Evolutionary conservation across 2,888 invertebrate species (phyloP).

Genomic region (Slavum lentiscoides): DNA sequence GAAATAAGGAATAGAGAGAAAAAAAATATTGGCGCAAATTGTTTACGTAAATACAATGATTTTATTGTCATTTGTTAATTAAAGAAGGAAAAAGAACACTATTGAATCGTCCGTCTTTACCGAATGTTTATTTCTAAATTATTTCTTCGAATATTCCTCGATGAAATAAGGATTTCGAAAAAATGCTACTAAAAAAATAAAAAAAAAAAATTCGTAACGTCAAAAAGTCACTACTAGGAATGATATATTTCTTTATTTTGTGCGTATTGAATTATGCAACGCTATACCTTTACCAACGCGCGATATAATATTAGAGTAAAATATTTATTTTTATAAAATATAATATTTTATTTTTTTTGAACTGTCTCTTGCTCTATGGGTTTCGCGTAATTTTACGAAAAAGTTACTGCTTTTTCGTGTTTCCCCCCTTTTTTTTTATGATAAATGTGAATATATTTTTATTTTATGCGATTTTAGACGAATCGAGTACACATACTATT

Average conservation of each 20-base stretch:
- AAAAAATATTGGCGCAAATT: too few relatives aligned
- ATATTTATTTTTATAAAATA: background rate
- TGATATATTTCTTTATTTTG: background rate
- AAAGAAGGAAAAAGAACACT: too few relatives aligned
- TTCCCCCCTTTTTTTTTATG: background rate
- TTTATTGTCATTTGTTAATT: too few relatives aligned
- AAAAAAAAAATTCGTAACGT: background rate
- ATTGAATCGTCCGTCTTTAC: too few relatives aligned
- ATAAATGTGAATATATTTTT: conserved; percentile 31
- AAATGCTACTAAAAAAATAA: too few relatives aligned
- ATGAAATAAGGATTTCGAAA: too few relatives aligned
- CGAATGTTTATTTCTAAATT: too few relatives aligned
- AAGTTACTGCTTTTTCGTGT: conserved; percentile 7
- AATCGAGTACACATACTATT: background rate
- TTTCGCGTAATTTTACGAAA: conserved; percentile 37
- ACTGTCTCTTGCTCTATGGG: background rate
- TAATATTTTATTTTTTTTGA: conserved; percentile 34
- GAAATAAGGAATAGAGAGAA: too few relatives aligned
- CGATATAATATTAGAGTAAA: background rate
- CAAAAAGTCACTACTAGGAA: background rate
- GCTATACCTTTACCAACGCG: too few relatives aligned
- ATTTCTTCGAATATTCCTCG: too few relatives aligned
- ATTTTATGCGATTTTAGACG: conserved; percentile 24
- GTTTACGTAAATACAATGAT: too few relatives aligned
- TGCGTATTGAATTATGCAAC: conserved; percentile 40